A percentile compares a stretch with the other conserved stretches of the same genome.
Conservation (phyloP, 2,797 vertebrate genomes). For the Dendrocincla tyrannina region DNA sequence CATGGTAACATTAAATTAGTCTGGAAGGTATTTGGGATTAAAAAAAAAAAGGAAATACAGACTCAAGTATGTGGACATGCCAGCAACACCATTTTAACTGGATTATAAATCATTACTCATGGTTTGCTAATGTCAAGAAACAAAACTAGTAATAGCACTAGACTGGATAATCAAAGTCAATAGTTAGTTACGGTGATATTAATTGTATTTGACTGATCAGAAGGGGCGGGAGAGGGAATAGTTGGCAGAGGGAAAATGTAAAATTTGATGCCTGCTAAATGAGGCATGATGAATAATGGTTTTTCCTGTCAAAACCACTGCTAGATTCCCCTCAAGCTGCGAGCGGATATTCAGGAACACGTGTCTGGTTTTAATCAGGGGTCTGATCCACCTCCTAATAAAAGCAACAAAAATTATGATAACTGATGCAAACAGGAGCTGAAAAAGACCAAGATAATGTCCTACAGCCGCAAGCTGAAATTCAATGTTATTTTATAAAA, state of each 20-base stretch:
- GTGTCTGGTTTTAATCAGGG: conserved; percentile 3
- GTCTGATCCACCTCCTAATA: conserved; percentile 4
- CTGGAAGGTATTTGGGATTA: background rate
- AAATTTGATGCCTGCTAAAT: conserved; percentile 66
- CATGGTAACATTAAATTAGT: background rate
- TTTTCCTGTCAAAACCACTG: conserved; percentile 58
- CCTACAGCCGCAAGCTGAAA: conserved; percentile 25
- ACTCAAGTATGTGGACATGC: background rate
- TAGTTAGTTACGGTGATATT: conserved; percentile 58
- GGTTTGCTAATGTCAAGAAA: conserved; percentile 39
- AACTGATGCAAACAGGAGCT: conserved; percentile 18
- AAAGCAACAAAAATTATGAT: background rate
- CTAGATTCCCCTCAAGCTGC: conserved; percentile 29
- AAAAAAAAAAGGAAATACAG: background rate
- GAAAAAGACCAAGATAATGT: background rate
- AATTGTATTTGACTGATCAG: conserved; percentile 65
- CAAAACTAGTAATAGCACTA: conserved; percentile 29
- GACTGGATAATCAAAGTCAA: conserved; percentile 54
- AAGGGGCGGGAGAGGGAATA: conserved; percentile 39
- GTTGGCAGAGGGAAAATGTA: conserved; percentile 61
- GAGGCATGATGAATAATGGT: conserved; percentile 65
- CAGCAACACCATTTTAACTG: background rate
- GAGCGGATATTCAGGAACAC: background rate
- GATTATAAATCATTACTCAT: conserved; percentile 29
- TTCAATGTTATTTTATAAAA: conserved; percentile 15